Percentiles rank a stretch among this genome's conserved stretches.
Evolutionary conservation across 2,888 invertebrate species (phyloP).

Genomic region (Candidula unifasciata): DNA sequence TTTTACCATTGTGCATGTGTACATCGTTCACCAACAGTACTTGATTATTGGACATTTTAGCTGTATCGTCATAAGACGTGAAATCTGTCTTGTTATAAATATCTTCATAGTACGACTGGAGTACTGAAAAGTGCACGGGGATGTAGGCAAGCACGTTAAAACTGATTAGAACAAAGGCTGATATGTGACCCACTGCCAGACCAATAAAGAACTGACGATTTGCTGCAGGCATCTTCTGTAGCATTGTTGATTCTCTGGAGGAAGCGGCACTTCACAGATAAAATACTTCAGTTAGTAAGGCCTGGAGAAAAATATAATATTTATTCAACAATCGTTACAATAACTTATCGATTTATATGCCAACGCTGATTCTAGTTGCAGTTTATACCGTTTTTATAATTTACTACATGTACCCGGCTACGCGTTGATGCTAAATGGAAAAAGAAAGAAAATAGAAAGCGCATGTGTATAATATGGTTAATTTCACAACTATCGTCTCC

Average conservation of each 20-base stretch:
- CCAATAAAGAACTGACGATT: constrained; percentile 31
- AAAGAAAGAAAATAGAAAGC: too few species aligned
- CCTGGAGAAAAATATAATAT: too few species aligned
- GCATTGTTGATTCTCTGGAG: background rate
- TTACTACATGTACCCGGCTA: too few species aligned
- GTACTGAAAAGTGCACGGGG: background rate
- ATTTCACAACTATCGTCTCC: too few species aligned
- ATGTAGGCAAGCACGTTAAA: background rate
- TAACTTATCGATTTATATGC: too few species aligned
- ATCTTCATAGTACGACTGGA: constrained; percentile 8
- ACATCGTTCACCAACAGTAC: constrained; percentile 29
- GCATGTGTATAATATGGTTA: too few species aligned
- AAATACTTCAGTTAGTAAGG: background rate
- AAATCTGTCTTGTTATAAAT: background rate
- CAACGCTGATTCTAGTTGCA: too few species aligned
- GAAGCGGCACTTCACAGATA: background rate
- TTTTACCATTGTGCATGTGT: constrained; percentile 48
- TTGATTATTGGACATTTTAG: background rate
- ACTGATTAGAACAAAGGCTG: constrained; percentile 38
- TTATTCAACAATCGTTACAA: too few species aligned
- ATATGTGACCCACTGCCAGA: constrained; percentile 26
- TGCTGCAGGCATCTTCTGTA: constrained; percentile 12
- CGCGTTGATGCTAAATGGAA: too few species aligned
- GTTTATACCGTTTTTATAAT: too few species aligned
- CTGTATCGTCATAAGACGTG: too few species aligned